phyloP scores from a whole-genome alignment of 1,140 invertebrate genomes.

The Caenorhabditis brenneri region DNA sequence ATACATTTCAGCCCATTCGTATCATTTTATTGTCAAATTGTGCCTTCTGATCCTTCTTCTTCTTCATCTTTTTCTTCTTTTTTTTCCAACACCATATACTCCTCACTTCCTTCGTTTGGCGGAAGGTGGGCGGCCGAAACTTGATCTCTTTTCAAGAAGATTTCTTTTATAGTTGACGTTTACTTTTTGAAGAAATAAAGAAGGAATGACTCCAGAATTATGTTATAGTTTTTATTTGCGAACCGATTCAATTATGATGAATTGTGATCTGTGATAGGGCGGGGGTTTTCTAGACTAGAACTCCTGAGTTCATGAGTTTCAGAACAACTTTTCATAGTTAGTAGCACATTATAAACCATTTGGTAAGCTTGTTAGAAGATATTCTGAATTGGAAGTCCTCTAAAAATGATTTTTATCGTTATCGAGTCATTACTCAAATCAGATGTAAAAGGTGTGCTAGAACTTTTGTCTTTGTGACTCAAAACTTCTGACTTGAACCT shows the following conservation, averaged over 20 bases:
- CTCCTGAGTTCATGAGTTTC: too few species aligned
- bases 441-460: not conserved
- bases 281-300: not conserved
- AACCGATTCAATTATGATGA: not conserved
- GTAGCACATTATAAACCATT: too few species aligned
- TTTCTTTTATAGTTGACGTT: slow-evolving; percentile 24
- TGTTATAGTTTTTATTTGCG: not conserved
- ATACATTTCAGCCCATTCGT: not conserved
- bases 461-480: not conserved
- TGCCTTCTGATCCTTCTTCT: slow-evolving; percentile 23
- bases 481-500: not conserved
- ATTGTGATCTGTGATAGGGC: not conserved
- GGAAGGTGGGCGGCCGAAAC: slow-evolving; percentile 40
- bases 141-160: slow-evolving; percentile 22
- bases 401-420: too few species aligned
- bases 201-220: not conserved
- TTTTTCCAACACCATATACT: not conserved
- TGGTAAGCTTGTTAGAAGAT: too few species aligned
- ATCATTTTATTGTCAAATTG: slow-evolving; percentile 7
- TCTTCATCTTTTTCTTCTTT: not conserved
- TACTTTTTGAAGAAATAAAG: slow-evolving; percentile 4
- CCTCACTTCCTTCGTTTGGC: slow-evolving; percentile 28
- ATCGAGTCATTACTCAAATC: too few species aligned
- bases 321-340: too few species aligned
- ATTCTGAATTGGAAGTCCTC: too few species aligned